Base-by-base conservation (phyloP, 2,888 invertebrate genomes). In the Drosophila macrospina region DNA sequence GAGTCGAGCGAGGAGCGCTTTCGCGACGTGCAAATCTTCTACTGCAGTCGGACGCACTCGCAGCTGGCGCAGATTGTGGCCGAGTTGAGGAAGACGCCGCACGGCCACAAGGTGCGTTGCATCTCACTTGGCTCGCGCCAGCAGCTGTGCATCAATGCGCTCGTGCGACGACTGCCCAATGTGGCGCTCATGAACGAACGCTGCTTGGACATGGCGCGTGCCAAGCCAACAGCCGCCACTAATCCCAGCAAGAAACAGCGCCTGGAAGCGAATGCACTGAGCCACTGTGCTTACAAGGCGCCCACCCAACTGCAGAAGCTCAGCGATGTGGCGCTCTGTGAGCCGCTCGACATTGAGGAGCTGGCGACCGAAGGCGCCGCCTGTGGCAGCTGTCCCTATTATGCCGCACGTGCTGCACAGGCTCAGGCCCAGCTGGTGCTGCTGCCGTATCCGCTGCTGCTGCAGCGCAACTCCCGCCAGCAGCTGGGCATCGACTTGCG, bases 1-100 rank as follows among this genome's bases (percentile, higher is more conserved):
- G n/a, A 16, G 7, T 6, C 20, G 11, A 0, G 4, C 0, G 57
- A 54, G 7, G 68, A 84, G 5, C 72, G 69, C 4, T 87, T 68
- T 86, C 91, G 64, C 41, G 75, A 78, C 85, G 91, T 64, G n/a
- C 78, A 82, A 96, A 96, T 99, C 70, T 97, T 95, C 89, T 99
- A 97, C 91, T 98, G 98, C 91, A 98, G 98, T 73, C 94, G 99
- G 84, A 99, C 99, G 5, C 99, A 99, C 92, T 98, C 99, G 0
- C 99, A 99, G 91, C 92, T 99, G 39, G 94, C 97, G 0, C 99
- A 99, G 92, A 97, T 99, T 92, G 95, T 98, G n/a, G 94, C 95
- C 44, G 99, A 99, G 93, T 94, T 99, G 1, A 95, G 96, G 78
- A 95, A 95, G 87, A 98, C 97, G 60, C 94, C 95, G 0, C 98